phyloP scores from a whole-genome alignment of 1,140 invertebrate genomes.

The Drosophila parabipectinata region DNA sequence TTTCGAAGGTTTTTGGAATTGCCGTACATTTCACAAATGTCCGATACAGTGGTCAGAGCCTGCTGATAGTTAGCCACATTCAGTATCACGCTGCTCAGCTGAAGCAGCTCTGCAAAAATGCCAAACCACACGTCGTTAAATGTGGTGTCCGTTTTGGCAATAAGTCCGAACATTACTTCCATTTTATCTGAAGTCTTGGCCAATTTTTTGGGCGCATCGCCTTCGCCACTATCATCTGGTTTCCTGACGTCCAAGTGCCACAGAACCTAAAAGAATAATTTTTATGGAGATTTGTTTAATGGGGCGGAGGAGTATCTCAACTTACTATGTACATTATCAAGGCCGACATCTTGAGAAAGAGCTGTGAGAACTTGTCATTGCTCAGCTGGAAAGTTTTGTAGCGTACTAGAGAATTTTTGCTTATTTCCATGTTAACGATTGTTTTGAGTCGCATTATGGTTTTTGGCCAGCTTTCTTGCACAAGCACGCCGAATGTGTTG shows the following conservation, averaged over 20 bases:
- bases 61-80: constrained; percentile 58
- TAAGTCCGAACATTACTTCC: constrained; percentile 52
- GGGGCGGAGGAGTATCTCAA: not conserved
- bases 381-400: constrained; percentile 31
- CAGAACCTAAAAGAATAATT: constrained; percentile 27
- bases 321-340: constrained; percentile 68
- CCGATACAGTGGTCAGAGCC: constrained; percentile 28
- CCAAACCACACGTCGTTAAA: constrained; percentile 75
- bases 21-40: constrained; percentile 54
- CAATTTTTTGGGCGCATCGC: constrained; percentile 51
- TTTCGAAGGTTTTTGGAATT: constrained; percentile 56
- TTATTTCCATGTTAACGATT: constrained; percentile 66
- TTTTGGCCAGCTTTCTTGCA: constrained; percentile 56
- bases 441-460: constrained; percentile 59
- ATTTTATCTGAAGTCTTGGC: constrained; percentile 38
- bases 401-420: constrained; percentile 30
- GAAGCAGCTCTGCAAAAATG: constrained; percentile 62
- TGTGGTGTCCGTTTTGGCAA: constrained; percentile 43
- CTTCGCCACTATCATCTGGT: not conserved
- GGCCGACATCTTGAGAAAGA: constrained; percentile 68
- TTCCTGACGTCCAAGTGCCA: constrained; percentile 47
- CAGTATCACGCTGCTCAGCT: constrained; percentile 47
- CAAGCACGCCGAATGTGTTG: constrained; percentile 50
- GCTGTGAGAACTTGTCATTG: constrained; percentile 46
- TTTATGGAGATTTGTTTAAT: not conserved